Percentiles rank a stretch among this genome's conserved stretches.
phyloP scores from a whole-genome alignment of 2,888 invertebrate genomes.

The Agrypnus murinus region DNA sequence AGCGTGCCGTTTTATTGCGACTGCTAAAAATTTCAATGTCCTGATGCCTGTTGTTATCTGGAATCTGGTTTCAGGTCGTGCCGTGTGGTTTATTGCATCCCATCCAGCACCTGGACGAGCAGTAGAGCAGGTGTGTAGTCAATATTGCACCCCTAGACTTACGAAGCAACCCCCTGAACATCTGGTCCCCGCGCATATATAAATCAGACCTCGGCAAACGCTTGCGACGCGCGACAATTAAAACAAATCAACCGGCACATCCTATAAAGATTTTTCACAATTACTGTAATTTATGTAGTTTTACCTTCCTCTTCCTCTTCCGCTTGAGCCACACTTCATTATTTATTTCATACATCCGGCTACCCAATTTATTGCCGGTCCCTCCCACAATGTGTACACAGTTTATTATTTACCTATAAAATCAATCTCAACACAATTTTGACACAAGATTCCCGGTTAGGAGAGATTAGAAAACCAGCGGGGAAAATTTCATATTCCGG shows the following conservation, averaged over 20 bases:
- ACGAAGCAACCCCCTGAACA: slow-evolving; percentile 47
- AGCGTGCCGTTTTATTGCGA: slow-evolving; percentile 60
- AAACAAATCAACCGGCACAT: slow-evolving; percentile 50
- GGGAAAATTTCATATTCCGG: neutral
- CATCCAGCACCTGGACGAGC: slow-evolving; percentile 50
- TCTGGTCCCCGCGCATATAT: slow-evolving; percentile 47
- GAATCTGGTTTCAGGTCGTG: slow-evolving; percentile 57
- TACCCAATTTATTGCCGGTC: slow-evolving; percentile 34
- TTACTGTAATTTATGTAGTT: slow-evolving; percentile 55
- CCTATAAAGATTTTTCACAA: slow-evolving; percentile 55
- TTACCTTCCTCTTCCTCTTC: slow-evolving; percentile 50
- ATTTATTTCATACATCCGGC: slow-evolving; percentile 45
- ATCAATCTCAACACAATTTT: slow-evolving; percentile 29
- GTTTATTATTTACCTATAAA: slow-evolving; percentile 35
- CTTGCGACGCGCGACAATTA: slow-evolving; percentile 51
- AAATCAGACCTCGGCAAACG: slow-evolving; percentile 38
- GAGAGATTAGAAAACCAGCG: neutral
- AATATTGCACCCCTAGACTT: slow-evolving; percentile 51
- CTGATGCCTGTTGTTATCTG: slow-evolving; percentile 57
- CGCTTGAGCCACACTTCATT: slow-evolving; percentile 37
- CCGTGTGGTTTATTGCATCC: slow-evolving; percentile 56
- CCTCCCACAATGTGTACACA: slow-evolving; percentile 5
- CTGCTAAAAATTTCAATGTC: slow-evolving; percentile 59
- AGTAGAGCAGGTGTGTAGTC: slow-evolving; percentile 51
- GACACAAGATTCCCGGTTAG: slow-evolving; percentile 6